Evolutionary conservation across 1,140 invertebrate species (phyloP).

Genomic region (Helicorthomorpha holstii): DNA sequence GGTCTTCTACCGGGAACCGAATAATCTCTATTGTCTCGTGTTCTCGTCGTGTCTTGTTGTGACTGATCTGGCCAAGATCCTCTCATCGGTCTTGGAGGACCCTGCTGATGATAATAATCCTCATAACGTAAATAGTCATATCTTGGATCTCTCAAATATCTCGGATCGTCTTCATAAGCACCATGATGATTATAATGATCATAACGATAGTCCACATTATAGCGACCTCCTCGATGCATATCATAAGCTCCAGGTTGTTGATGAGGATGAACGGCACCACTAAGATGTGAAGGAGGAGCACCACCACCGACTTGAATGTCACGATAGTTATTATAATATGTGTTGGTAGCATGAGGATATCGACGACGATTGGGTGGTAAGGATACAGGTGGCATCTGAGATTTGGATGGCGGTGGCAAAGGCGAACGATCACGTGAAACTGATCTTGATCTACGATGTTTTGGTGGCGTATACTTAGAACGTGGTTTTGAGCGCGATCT

Average conservation of each 20-base stretch:
- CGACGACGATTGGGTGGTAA: constrained; percentile 2
- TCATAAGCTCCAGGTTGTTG: not conserved
- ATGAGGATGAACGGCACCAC: not conserved
- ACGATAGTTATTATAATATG: not conserved
- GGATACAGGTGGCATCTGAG: not conserved
- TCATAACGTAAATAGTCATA: not conserved
- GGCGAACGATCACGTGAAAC: not conserved
- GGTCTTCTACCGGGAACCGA: too few species aligned
- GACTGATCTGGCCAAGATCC: too few species aligned
- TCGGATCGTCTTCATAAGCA: not conserved
- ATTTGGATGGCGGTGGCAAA: not conserved
- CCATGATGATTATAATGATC: constrained; percentile 4
- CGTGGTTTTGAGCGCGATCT: constrained; percentile 10
- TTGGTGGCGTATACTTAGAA: not conserved
- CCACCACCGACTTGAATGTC: not conserved
- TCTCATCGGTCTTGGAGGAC: not conserved
- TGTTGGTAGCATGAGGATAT: too few species aligned
- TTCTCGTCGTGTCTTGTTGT: too few species aligned
- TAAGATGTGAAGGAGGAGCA: not conserved
- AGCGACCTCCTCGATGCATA: not conserved
- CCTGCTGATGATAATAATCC: not conserved
- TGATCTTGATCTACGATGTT: not conserved
- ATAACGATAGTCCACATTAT: not conserved
- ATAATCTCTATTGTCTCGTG: too few species aligned
- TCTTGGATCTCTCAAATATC: not conserved